Base-by-base conservation (phyloP, 2,113 vertebrate genomes). In the Crocuta crocuta region DNA sequence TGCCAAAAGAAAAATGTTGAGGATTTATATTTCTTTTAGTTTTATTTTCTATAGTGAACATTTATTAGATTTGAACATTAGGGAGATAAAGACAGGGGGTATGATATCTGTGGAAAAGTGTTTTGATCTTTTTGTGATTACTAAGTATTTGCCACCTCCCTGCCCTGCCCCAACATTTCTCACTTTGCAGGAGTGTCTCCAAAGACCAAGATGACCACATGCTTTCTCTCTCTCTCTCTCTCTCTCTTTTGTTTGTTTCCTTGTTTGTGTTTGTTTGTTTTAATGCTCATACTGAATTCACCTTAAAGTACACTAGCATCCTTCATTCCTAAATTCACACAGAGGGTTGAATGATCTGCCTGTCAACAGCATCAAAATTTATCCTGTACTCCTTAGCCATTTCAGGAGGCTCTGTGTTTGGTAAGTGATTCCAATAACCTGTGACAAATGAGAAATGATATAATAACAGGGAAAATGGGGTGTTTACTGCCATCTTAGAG, bases 291-390 rank as follows among this genome's bases (percentile, higher is more conserved):
- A 55, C 2, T 43, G 84, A 66, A 35, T 8, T 39, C 45, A 73
- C 26, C 8, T 48, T 55, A 17, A 88, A 48, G 43, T 63, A 5
- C 23, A 23, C 26, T 84, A 17, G 43, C 11, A 43, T 94, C 91
- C 24, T 63, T 1, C 8, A 61, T 53, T 79, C 17, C 8, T 70
- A 55, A 43, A 70, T 45, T 81, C 23, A 53, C 9, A 45, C 7
- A 4, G 2, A 55, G 55, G 0, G 0, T 23, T 71, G 48, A 71
- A 35, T n/a, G 48, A 4, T 31, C 21, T 58, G 6, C n/a, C 7
- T 84, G 16, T 86, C 7, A 23, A 48, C 31, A 50, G 0, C 43
- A 21, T 58, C 26, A 79, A 43, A 70, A 58, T 79, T 1, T 74
- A 45, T 82, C 2, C 16, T 78, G 7, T 63, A 5, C n/a, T 21